Evolutionary conservation across 2,113 vertebrate species (phyloP).

Genomic region (Pedionomus torquatus): DNA sequence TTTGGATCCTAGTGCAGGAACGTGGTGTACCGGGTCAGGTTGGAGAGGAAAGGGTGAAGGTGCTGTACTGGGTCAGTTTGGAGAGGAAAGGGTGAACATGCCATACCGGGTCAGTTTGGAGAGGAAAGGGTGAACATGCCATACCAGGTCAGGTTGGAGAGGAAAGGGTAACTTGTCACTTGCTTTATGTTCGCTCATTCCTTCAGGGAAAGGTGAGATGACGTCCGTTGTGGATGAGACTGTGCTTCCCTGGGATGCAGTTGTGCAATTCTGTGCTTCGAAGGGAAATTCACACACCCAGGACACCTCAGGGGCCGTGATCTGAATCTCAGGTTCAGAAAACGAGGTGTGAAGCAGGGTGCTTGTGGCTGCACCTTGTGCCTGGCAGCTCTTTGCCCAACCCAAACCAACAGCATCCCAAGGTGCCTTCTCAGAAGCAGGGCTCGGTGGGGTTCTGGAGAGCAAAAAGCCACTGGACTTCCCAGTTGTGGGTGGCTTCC

Average conservation of each 20-base stretch:
- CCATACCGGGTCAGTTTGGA: too few relatives aligned
- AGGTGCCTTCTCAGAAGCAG: fast-evolving
- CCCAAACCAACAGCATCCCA: too few relatives aligned
- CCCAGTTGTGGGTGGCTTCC: neutral
- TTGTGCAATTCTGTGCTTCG: neutral
- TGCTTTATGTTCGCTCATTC: neutral
- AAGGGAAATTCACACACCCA: neutral
- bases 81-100: neutral
- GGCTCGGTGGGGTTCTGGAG: neutral
- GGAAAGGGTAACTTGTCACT: neutral
- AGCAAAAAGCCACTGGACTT: neutral
- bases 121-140: too few relatives aligned
- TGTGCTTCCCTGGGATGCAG: neutral
- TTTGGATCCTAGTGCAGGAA: neutral
- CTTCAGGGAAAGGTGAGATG: neutral
- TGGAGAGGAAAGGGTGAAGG: too few relatives aligned
- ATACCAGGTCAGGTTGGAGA: neutral
- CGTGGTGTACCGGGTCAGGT: neutral
- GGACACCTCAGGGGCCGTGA: neutral
- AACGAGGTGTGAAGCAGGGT: neutral
- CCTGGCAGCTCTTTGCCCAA: neutral
- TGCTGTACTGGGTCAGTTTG: neutral
- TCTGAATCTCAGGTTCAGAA: neutral
- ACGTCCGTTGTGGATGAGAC: neutral
- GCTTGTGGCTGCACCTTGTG: neutral